phyloP scores from a whole-genome alignment of 2,113 vertebrate species.

The Electrona antarctica region DNA sequence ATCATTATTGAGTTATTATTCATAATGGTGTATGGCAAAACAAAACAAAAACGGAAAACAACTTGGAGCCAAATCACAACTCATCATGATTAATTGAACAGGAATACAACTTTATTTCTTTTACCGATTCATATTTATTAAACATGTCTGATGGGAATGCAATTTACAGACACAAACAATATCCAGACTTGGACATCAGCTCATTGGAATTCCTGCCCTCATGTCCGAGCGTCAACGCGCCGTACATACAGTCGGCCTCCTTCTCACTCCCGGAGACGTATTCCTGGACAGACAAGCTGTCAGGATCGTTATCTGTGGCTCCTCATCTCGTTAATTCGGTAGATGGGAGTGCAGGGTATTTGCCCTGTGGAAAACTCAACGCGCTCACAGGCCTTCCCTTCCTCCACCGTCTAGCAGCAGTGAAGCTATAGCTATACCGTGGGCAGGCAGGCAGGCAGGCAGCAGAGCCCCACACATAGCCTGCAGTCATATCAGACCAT shows the following conservation, averaged over 20 bases:
- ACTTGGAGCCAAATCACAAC: conserved; percentile 3
- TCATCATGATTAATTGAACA: conserved; percentile 43
- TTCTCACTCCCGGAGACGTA: conserved; percentile 35
- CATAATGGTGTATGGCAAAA: neutral
- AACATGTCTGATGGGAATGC: conserved; percentile 51
- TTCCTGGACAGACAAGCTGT: conserved; percentile 70
- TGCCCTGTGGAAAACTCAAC: conserved; percentile 74
- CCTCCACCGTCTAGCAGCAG: conserved; percentile 22
- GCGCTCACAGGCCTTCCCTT: conserved; percentile 50
- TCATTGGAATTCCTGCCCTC: conserved; percentile 64
- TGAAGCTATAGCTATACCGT: neutral
- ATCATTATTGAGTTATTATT: conserved; percentile 6
- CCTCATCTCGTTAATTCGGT: conserved; percentile 73
- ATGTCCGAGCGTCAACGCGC: neutral
- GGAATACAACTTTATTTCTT: conserved; percentile 28
- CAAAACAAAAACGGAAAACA: neutral
- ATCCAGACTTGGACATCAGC: conserved; percentile 2
- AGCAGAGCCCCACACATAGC: conserved; percentile 64
- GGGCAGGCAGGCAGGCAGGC: conserved; percentile 31
- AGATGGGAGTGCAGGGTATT: conserved; percentile 63
- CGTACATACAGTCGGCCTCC: conserved; percentile 4
- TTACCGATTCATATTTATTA: conserved; percentile 56
- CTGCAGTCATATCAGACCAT: conserved; percentile 74
- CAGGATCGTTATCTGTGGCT: conserved; percentile 64
- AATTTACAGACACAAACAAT: conserved; percentile 48